These are phyloP conservation scores for Eriosoma lanigerum DNA, from an alignment of 1,140 invertebrate genomes.

Conservation along the genomic window DNA sequence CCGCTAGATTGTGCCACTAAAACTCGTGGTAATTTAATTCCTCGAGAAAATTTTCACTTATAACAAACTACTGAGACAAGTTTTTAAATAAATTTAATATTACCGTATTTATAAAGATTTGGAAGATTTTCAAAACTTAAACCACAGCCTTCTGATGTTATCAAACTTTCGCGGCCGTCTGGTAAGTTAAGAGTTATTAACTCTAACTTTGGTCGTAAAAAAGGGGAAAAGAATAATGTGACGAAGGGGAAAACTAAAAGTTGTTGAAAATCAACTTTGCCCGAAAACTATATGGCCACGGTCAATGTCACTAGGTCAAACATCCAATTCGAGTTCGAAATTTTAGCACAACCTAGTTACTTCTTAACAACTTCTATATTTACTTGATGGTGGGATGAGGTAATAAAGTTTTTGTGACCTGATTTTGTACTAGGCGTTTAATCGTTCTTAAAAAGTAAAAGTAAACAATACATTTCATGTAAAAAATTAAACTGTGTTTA, in stretches of 20 bases:
- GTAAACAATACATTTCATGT: too few species aligned
- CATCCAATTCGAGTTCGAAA: conserved; percentile 37
- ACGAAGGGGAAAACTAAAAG: conserved; percentile 48
- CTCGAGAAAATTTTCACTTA: background rate
- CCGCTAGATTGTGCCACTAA: conserved; percentile 33
- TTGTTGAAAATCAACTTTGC: conserved; percentile 50
- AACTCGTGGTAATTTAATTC: background rate
- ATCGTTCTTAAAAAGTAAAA: too few species aligned
- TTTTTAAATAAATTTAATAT: conserved; percentile 46
- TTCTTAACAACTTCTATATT: background rate
- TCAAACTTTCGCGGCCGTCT: conserved; percentile 48
- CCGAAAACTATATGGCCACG: conserved; percentile 46
- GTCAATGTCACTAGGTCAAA: conserved; percentile 51
- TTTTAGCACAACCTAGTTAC: conserved; percentile 20
- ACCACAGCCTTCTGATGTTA: conserved; percentile 12
- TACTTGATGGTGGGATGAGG: background rate
- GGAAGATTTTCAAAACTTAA: conserved; percentile 38
- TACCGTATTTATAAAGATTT: conserved; percentile 26
- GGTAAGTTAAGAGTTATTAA: conserved; percentile 52
- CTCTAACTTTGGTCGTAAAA: conserved; percentile 49
- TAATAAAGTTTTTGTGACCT: background rate
- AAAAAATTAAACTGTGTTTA: too few species aligned
- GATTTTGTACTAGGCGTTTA: background rate
- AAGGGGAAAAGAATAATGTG: conserved; percentile 39
- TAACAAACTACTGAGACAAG: background rate